phyloP scores from a whole-genome alignment of 2,797 vertebrate species.

The Chrysocyon brachyurus region DNA sequence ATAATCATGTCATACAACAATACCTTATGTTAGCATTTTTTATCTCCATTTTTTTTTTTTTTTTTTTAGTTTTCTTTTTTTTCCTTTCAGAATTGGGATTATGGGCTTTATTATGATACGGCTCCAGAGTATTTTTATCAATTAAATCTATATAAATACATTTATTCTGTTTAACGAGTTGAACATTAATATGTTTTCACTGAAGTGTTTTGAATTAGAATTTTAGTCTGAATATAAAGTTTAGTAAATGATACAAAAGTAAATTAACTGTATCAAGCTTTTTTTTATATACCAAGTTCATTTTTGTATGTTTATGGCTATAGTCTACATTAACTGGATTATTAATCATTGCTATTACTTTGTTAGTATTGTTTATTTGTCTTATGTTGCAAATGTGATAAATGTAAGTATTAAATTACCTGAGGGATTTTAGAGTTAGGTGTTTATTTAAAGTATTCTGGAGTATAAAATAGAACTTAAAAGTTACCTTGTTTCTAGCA shows the following conservation, averaged over 20 bases:
- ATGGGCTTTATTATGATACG: neutral
- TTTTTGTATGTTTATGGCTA: conserved; percentile 29
- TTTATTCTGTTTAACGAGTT: neutral
- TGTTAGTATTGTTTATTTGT: conserved; percentile 28
- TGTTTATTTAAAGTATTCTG: conserved; percentile 68
- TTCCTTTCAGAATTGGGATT: neutral
- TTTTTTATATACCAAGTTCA: neutral
- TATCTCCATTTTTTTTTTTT: neutral
- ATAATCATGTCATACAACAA: neutral
- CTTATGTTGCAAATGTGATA: conserved; percentile 55
- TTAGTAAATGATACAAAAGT: conserved; percentile 24
- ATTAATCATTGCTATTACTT: conserved; percentile 40
- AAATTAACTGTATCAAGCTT: conserved; percentile 17
- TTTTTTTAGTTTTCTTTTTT: conserved; percentile 1
- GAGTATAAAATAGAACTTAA: conserved; percentile 76
- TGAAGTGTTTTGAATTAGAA: conserved; percentile 66
- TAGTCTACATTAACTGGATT: conserved; percentile 44
- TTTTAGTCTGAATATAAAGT: conserved; percentile 68
- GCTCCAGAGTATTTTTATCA: neutral
- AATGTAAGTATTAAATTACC: conserved; percentile 44
- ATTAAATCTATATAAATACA: conserved; percentile 10
- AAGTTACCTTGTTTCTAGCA: conserved; percentile 87
- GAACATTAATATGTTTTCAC: conserved; percentile 20
- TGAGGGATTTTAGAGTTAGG: conserved; percentile 37
- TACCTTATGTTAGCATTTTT: conserved; percentile 27